Percentiles rank a stretch among this genome's conserved stretches.
Conservation (phyloP, 2,888 invertebrate genomes). For the Micoletzkya japonica region DNA sequence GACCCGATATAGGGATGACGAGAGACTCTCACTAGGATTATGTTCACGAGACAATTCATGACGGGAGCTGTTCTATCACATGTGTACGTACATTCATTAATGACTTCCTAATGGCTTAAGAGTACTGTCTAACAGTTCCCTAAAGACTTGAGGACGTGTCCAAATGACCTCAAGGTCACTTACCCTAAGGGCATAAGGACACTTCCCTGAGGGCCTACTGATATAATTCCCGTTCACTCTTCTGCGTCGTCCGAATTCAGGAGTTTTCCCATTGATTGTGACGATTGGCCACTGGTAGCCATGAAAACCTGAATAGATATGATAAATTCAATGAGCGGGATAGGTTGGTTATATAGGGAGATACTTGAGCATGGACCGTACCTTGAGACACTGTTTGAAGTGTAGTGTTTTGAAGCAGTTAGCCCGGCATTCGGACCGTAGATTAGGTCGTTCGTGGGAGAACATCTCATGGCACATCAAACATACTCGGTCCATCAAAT, state of each 20-base stretch:
- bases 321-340: conserved; percentile 1
- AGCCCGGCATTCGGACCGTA: conserved; percentile 49
- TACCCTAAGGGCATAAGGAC: not conserved
- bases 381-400: conserved; percentile 45
- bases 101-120: too few relatives aligned
- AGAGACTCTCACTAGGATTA: too few relatives aligned
- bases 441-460: conserved; percentile 47
- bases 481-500: conserved; percentile 53
- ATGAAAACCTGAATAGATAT: conserved; percentile 1
- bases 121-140: too few relatives aligned
- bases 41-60: too few relatives aligned
- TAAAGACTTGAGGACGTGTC: too few relatives aligned
- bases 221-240: not conserved
- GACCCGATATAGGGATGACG: too few relatives aligned
- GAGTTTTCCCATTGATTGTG: not conserved
- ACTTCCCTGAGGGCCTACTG: not conserved
- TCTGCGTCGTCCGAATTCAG: not conserved
- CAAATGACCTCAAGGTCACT: too few relatives aligned
- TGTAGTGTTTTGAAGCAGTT: conserved; percentile 51
- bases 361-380: not conserved
- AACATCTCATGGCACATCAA: conserved; percentile 56
- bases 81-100: too few relatives aligned
- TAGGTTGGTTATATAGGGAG: not conserved
- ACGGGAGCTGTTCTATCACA: too few relatives aligned
- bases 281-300: not conserved